Conservation (phyloP, 2,113 vertebrate species). For the Noctilio leporinus region DNA sequence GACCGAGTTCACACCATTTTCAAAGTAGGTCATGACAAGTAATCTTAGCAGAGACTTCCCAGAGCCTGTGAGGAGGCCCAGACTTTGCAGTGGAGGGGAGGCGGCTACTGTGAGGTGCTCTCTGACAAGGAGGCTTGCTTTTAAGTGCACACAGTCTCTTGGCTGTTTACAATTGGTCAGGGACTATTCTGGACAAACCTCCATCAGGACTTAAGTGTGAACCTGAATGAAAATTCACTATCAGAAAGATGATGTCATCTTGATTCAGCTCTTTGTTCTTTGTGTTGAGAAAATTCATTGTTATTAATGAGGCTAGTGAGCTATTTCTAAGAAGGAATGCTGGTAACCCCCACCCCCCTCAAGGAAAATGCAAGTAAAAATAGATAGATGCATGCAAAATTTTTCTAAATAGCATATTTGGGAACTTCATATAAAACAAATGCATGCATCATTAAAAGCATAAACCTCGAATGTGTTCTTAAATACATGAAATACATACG, state of each 20-base stretch:
- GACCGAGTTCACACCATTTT: conserved; percentile 79
- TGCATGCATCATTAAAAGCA: background rate
- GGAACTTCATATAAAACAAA: background rate
- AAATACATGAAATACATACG: background rate
- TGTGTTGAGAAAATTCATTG: conserved; percentile 53
- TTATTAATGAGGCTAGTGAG: conserved; percentile 45
- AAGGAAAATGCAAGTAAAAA: background rate
- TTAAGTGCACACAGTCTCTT: conserved; percentile 12
- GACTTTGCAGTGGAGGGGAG: conserved; percentile 27
- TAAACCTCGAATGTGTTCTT: background rate
- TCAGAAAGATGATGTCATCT: conserved; percentile 71
- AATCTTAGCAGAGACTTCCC: conserved; percentile 68
- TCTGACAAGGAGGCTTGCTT: conserved; percentile 47
- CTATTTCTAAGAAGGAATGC: conserved; percentile 23
- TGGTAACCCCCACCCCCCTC: background rate
- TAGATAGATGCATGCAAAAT: background rate
- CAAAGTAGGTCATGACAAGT: conserved; percentile 83
- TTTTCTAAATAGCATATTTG: background rate
- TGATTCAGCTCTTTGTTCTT: conserved; percentile 49
- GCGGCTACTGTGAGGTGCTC: background rate
- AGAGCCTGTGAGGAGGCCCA: conserved; percentile 62
- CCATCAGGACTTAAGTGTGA: conserved; percentile 73
- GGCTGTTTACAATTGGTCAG: conserved; percentile 49
- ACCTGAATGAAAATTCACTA: conserved; percentile 74
- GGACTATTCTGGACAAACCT: conserved; percentile 60